Base-by-base conservation (phyloP, 1,140 invertebrate genomes). In the Drosophila oshimai region DNA sequence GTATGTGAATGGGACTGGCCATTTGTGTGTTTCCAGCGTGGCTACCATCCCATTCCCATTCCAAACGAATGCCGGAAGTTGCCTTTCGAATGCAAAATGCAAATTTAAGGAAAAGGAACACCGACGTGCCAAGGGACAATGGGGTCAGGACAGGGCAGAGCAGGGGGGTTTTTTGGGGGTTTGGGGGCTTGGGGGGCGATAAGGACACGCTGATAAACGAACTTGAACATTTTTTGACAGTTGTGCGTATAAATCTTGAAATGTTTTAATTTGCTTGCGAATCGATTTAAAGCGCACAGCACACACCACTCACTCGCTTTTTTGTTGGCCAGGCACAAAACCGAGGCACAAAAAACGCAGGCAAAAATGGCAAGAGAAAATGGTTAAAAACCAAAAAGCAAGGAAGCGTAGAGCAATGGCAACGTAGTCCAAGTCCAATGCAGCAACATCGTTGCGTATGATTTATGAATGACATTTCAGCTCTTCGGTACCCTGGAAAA, bases 161-260 rank as follows among this genome's bases (percentile, higher is more conserved):
- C n/a, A n/a, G n/a, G 1, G 39, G 20, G 39, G n/a, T 26, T 18
- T 15, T 6, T 24, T 47, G 15, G 34, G 5, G 1, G n/a, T n/a
- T n/a, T n/a, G n/a, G n/a, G 20, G 7, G 18, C 18, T n/a, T 15
- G 6, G 31, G 7, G 54, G 39, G 13, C 64, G 41, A 12, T 37
- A 34, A 26, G 41, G 36, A 29, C 33, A 36, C 34, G 33, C 54
- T 83, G 80, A 84, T 79, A 84, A 84, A 84, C 80, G 79, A 86
- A 84, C 74, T 79, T 75, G 67, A 68, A 68, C 71, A 68, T 49
- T 74, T 90, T 84, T 88, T 88, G 88, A 90, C 88, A 90, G 88
- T 84, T 88, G 72, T 80, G 88, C 88, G 81, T 84, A 90, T 90
- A 90, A 90, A 90, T 90, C 88, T 89, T 90, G 87, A 90, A 90